Evolutionary conservation across 1,140 invertebrate genomes (phyloP), one percentile per base, ranked within the genome.

Genomic region (Thaumetopoea pityocampa): DNA sequence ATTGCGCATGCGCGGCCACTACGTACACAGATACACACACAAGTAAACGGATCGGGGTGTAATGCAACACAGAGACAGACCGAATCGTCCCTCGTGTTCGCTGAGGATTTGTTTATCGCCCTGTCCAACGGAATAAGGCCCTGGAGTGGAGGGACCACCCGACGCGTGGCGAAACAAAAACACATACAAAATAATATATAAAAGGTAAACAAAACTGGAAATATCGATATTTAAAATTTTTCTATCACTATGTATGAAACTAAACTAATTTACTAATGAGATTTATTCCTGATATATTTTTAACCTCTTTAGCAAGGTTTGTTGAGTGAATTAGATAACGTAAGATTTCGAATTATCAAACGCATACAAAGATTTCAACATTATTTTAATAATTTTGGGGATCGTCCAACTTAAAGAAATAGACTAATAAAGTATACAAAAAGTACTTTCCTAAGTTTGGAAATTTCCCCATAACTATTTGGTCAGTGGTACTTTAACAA

Each of bases 101-200:
- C 65, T 65, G 78, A 78, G 50, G 74, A 52, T 78, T 79, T 73
- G 73, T 76, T 82, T 66, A 78, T 82, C 65, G 73, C 76, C 80
- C 80, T 82, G 59, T 78, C 73, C 74, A 78, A 66, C 67, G 73
- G 68, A 67, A 82, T 79, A 69, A 76, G 73, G 74, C 71, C 78
- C 78, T 82, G 72, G 62, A 52, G 61, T 47, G 57, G 57, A 35
- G 52, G 55, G 55, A 60, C 58, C 61, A 65, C 56, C 64, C 65
- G 70, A 64, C 60, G 66, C 59, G 61, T 66, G 59, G 65, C 63
- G 59, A 53, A 65, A 46, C 19, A 57, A 71, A 71, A 69, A 74
- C 48, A 73, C 45, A 76, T 67, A 73, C 36, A 64, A 57, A 63
- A 63, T 29, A 65, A 60, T 40, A 73, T 67, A 74, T 66, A 72